A percentile compares a stretch with the other conserved stretches of the same genome.
Conservation (phyloP, 2,797 vertebrate genomes). For the Pelodytes ibericus region DNA sequence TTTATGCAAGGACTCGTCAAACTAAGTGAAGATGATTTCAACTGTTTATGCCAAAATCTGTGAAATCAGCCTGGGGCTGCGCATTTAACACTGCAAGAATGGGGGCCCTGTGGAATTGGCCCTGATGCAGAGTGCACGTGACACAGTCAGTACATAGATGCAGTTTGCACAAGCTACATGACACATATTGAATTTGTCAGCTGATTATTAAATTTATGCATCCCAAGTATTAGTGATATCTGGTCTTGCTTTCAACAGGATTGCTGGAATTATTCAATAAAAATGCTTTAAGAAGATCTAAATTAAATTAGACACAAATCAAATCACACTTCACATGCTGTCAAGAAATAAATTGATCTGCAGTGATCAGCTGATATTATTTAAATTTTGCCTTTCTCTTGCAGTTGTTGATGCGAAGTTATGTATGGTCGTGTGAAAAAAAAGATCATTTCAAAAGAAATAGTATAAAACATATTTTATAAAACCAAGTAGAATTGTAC, state of each 20-base stretch:
- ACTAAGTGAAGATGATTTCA: constrained; percentile 36
- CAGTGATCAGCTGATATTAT: no score
- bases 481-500: no score
- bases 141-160: constrained; percentile 14
- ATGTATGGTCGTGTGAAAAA: no score
- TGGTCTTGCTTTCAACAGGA: constrained; percentile 23
- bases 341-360: constrained; percentile 17
- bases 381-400: no score
- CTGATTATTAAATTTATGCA: constrained; percentile 31
- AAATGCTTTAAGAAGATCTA: constrained; percentile 28
- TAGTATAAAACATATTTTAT: no score
- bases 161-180: constrained; percentile 17
- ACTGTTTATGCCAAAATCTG: constrained; percentile 24
- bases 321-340: constrained; percentile 29
- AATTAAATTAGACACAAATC: constrained; percentile 33
- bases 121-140: constrained; percentile 31
- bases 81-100: constrained; percentile 28
- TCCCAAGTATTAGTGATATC: constrained; percentile 33
- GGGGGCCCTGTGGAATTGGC: constrained; percentile 4
- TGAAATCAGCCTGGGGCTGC: constrained; percentile 24
- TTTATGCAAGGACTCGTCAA: constrained; percentile 32
- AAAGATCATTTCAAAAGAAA: no score
- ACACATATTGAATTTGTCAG: constrained; percentile 47
- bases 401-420: no score
- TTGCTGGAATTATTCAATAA: constrained; percentile 37